Conservation (phyloP, 2,797 vertebrate species). For the Nyctalus aviator region DNA sequence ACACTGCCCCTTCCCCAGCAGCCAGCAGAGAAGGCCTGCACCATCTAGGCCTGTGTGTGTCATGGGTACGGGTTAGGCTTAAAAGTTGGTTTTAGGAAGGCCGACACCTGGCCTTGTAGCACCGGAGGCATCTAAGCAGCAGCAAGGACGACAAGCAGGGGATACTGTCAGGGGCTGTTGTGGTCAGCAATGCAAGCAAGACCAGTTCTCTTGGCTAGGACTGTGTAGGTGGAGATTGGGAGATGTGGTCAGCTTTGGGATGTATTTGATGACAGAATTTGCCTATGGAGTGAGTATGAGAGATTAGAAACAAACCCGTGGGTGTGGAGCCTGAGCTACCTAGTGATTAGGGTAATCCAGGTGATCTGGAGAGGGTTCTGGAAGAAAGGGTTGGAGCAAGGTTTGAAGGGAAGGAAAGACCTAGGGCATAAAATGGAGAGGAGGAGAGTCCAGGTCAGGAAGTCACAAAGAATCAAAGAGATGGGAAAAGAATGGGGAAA, state of each 20-base stretch:
- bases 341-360: not conserved
- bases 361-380: not conserved
- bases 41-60: not conserved
- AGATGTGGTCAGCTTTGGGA: not conserved
- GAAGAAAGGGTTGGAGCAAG: constrained; percentile 8
- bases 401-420: constrained; percentile 1
- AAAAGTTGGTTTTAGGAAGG: not conserved
- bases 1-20: not conserved
- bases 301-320: not conserved
- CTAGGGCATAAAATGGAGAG: not conserved
- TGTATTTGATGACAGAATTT: not conserved
- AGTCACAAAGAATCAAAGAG: constrained; percentile 21
- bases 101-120: not conserved
- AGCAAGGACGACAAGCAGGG: not conserved
- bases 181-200: not conserved
- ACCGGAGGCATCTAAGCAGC: not conserved
- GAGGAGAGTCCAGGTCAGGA: not conserved
- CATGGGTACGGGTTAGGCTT: not conserved
- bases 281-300: not conserved
- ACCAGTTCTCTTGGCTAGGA: not conserved
- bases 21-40: not conserved
- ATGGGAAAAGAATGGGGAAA: not conserved
- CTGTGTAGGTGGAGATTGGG: not conserved
- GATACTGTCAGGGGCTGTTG: too few relatives aligned
- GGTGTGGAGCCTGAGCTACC: not conserved